Conservation (phyloP, 2,797 vertebrate species). For the Neosilurus mollespiculum region DNA sequence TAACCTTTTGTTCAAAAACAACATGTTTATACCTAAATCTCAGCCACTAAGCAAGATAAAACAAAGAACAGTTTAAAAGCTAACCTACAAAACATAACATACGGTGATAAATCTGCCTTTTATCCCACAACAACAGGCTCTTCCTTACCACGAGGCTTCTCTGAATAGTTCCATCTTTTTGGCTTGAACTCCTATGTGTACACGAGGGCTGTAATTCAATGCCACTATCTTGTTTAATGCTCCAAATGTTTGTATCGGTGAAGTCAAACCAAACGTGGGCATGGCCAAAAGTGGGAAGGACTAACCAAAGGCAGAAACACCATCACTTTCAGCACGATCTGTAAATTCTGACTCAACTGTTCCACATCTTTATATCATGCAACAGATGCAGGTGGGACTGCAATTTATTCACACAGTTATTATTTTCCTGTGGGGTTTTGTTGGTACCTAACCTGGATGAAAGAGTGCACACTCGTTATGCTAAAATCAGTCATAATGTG, state of each 20-base stretch:
- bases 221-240: background rate
- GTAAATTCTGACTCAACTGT: background rate
- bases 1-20: background rate
- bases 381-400: background rate
- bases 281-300: too few relatives aligned
- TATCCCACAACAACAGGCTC: background rate
- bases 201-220: background rate
- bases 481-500: background rate
- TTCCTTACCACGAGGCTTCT: slow-evolving; percentile 2
- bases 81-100: background rate
- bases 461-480: background rate
- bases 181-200: background rate
- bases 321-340: background rate
- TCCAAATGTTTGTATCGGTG: background rate
- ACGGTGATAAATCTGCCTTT: background rate
- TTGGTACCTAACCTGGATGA: too few relatives aligned
- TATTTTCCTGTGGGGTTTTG: background rate
- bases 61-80: background rate
- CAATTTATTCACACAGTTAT: background rate
- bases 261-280: background rate
- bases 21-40: background rate
- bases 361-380: too few relatives aligned
- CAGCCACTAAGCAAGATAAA: background rate
- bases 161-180: slow-evolving; percentile 7
- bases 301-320: background rate